These are phyloP conservation scores for Acestrorhynchus altus DNA, from an alignment of 2,797 vertebrate genomes.

Conservation along the genomic window DNA sequence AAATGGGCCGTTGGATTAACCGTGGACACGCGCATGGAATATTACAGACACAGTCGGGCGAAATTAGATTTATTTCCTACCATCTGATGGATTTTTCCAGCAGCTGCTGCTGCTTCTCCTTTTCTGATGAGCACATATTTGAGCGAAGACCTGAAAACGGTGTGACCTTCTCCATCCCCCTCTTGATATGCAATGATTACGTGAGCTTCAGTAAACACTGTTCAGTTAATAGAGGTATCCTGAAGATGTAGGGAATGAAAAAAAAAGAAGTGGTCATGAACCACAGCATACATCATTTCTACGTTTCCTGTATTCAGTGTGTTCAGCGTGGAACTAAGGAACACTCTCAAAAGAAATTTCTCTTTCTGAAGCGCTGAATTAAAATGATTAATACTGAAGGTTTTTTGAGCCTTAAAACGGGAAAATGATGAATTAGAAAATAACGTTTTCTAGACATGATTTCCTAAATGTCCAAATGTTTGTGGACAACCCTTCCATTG, in stretches of 20 bases:
- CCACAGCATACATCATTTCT: slow-evolving; percentile 10
- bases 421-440: too few species aligned
- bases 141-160: slow-evolving; percentile 79
- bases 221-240: slow-evolving; percentile 39
- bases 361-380: too few species aligned
- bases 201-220: slow-evolving; percentile 61
- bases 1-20: slow-evolving; percentile 78
- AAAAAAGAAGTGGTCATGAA: slow-evolving; percentile 24
- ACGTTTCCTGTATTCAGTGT: neutral
- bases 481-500: too few species aligned
- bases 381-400: too few species aligned
- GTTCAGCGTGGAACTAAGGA: too few species aligned
- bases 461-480: too few species aligned
- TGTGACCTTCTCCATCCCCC: slow-evolving; percentile 56
- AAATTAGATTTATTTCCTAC: slow-evolving; percentile 72
- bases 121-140: slow-evolving; percentile 75
- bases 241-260: slow-evolving; percentile 2
- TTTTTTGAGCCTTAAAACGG: too few species aligned
- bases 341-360: too few species aligned
- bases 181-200: slow-evolving; percentile 67
- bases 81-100: slow-evolving; percentile 63
- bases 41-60: slow-evolving; percentile 66
- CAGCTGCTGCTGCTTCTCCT: slow-evolving; percentile 18
- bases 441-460: too few species aligned
- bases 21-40: slow-evolving; percentile 64